Conservation (phyloP, 1,140 invertebrate species). For the Conus betulinus region DNA sequence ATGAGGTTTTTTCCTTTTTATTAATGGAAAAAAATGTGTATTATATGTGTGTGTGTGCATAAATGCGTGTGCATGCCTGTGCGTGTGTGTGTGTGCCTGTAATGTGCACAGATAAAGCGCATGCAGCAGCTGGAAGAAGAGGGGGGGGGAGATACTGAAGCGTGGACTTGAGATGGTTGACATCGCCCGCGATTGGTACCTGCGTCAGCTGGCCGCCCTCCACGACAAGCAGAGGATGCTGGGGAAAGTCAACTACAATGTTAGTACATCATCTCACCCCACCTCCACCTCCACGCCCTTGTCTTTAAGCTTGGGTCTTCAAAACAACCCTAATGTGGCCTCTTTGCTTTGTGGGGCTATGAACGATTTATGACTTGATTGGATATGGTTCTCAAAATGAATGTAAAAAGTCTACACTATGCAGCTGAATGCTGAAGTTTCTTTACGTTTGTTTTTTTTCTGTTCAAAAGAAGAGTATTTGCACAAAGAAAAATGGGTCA, state of each 20-base stretch:
- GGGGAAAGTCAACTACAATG: conserved; percentile 85
- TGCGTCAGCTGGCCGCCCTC: conserved; percentile 88
- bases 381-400: too few species aligned
- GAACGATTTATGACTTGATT: too few species aligned
- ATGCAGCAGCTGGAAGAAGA: conserved; percentile 96
- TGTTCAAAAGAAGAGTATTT: too few species aligned
- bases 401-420: too few species aligned
- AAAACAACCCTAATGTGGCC: too few species aligned
- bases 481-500: too few species aligned
- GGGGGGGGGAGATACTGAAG: conserved; percentile 88
- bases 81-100: not conserved
- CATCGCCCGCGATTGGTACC: conserved; percentile 92
- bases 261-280: conserved; percentile 74
- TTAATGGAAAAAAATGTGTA: too few species aligned
- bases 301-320: too few species aligned
- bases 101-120: conserved; percentile 83
- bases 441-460: too few species aligned
- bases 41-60: not conserved
- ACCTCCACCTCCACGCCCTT: not conserved
- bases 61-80: not conserved
- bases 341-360: too few species aligned
- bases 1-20: too few species aligned
- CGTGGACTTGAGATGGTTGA: conserved; percentile 91
- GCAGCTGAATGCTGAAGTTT: too few species aligned
- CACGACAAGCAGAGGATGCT: conserved; percentile 94